Percentiles rank a stretch among this genome's conserved stretches.
phyloP scores from a whole-genome alignment of 1,140 invertebrate species.

The Fopius arisanus region DNA sequence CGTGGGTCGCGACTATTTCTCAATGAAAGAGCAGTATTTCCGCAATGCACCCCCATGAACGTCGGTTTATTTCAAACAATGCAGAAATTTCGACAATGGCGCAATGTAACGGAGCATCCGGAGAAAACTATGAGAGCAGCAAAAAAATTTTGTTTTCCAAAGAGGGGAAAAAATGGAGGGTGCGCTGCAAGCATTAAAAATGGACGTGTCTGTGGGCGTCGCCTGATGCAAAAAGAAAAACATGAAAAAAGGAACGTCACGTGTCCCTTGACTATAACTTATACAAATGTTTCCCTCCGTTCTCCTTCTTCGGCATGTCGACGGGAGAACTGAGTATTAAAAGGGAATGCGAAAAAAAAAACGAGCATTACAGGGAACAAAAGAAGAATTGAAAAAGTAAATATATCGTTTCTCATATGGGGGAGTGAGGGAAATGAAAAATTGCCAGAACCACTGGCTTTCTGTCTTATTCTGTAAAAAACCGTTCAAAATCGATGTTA shows the following conservation, averaged over 20 bases:
- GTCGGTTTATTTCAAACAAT: slow-evolving; percentile 27
- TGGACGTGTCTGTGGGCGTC: slow-evolving; percentile 32
- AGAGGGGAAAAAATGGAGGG: slow-evolving; percentile 21
- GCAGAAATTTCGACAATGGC: slow-evolving; percentile 26
- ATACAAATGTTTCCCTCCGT: slow-evolving; percentile 43
- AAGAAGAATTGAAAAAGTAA: slow-evolving; percentile 39
- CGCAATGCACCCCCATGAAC: slow-evolving; percentile 3
- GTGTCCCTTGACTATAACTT: slow-evolving; percentile 45
- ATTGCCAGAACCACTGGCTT: background rate
- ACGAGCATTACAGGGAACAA: slow-evolving; percentile 16
- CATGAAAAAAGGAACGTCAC: slow-evolving; percentile 23
- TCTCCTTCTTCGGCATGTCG: slow-evolving; percentile 19
- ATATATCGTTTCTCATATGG: slow-evolving; percentile 44
- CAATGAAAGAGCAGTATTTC: background rate
- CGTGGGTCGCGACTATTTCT: background rate
- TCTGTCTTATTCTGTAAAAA: background rate
- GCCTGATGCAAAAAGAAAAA: slow-evolving; percentile 41
- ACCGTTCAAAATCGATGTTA: background rate
- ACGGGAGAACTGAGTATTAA: slow-evolving; percentile 27
- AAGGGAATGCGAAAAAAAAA: slow-evolving; percentile 33
- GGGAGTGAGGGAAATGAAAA: slow-evolving; percentile 30
- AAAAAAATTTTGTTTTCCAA: background rate
- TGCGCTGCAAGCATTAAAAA: slow-evolving; percentile 18
- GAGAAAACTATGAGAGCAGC: background rate
- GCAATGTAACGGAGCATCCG: slow-evolving; percentile 26